Conservation (phyloP, 1,140 invertebrate species). For the Drosophila fuyamai region DNA sequence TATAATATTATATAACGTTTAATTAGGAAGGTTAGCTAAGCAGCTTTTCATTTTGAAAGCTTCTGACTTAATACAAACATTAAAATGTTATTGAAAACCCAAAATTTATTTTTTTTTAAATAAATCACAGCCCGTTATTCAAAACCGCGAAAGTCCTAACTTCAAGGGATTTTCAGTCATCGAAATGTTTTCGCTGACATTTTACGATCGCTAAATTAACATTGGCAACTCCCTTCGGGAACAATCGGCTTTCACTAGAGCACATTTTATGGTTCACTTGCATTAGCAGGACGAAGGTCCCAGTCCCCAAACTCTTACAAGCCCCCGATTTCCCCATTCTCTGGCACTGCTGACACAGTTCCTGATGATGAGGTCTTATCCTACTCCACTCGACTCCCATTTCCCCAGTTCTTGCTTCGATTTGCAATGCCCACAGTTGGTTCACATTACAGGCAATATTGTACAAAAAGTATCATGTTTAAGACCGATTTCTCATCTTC, state of each 20-base stretch:
- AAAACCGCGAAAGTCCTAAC: neutral
- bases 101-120: neutral
- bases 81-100: no score
- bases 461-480: no score
- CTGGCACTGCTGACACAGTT: constrained; percentile 50
- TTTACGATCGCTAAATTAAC: constrained; percentile 56
- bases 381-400: constrained; percentile 4
- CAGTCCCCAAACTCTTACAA: constrained; percentile 1
- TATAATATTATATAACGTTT: no score
- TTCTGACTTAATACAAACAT: no score
- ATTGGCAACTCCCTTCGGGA: constrained; percentile 40
- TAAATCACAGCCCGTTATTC: constrained; percentile 1
- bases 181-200: constrained; percentile 16
- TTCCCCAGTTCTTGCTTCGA: constrained; percentile 11
- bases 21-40: no score
- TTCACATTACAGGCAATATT: neutral
- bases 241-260: constrained; percentile 52
- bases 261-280: constrained; percentile 81
- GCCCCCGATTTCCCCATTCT: constrained; percentile 4
- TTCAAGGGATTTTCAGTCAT: neutral
- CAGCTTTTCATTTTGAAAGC: no score
- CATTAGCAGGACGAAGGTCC: constrained; percentile 39
- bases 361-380: constrained; percentile 59
- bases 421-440: constrained; percentile 33
- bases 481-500: no score